Evolutionary conservation across 2,888 invertebrate species (phyloP).

Genomic region (Autographa pulchrina): DNA sequence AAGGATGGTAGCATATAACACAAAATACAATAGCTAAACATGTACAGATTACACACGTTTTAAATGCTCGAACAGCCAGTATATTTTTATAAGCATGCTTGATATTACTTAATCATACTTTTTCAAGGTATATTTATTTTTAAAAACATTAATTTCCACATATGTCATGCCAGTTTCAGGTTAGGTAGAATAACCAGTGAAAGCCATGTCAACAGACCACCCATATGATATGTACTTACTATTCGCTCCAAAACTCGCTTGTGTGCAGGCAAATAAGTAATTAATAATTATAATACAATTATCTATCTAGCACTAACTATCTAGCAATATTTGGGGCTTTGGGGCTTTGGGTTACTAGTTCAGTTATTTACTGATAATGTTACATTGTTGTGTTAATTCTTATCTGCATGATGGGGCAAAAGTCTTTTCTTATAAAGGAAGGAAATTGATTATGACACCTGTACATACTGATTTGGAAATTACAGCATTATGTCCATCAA

Average conservation of each 20-base stretch:
- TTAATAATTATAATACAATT: conserved; percentile 42
- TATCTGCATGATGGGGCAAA: not conserved
- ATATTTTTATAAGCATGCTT: not conserved
- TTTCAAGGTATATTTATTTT: not conserved
- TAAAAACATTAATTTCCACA: not conserved
- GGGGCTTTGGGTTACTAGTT: not conserved
- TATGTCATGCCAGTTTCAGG: conserved; percentile 28
- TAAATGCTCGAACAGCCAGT: not conserved
- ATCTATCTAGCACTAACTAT: too few species aligned
- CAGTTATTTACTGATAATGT: not conserved
- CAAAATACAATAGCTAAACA: conserved; percentile 7
- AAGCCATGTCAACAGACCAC: conserved; percentile 59
- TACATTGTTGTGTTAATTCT: not conserved
- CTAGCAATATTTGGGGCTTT: conserved; percentile 1
- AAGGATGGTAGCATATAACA: not conserved
- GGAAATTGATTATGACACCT: not conserved
- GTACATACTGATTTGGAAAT: not conserved
- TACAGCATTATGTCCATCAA: not conserved
- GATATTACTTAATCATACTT: not conserved
- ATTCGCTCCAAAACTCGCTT: conserved; percentile 87
- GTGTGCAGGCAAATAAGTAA: conserved; percentile 81
- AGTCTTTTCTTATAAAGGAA: not conserved
- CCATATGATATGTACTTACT: conserved; percentile 78
- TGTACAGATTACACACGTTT: not conserved
- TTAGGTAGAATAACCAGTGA: conserved; percentile 46